Conservation (phyloP, 2,797 vertebrate genomes). For the Lithobates pipiens region DNA sequence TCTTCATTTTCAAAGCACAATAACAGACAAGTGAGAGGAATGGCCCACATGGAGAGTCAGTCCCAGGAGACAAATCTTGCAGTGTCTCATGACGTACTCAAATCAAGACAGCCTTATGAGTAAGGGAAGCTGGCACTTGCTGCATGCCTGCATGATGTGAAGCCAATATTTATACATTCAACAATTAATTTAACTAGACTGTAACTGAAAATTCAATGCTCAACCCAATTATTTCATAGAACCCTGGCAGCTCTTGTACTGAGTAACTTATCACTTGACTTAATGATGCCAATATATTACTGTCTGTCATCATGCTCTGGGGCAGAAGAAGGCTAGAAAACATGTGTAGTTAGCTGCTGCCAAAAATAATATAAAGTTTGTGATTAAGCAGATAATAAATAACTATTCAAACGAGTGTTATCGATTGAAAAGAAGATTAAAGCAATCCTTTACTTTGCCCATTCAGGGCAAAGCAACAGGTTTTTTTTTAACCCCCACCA, state of each 20-base stretch:
- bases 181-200: conserved; percentile 71
- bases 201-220: conserved; percentile 49
- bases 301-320: conserved; percentile 15
- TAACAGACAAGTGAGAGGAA: conserved; percentile 64
- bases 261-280: conserved; percentile 38
- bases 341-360: conserved; percentile 29
- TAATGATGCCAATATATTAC: conserved; percentile 37
- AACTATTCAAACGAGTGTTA: background rate
- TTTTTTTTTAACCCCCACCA: too few species aligned
- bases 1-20: conserved; percentile 60
- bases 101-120: conserved; percentile 60
- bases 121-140: conserved; percentile 63
- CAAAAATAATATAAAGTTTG: conserved; percentile 17
- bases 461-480: too few species aligned
- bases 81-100: conserved; percentile 64
- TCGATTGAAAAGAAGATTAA: conserved; percentile 6
- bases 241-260: conserved; percentile 50
- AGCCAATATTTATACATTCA: conserved; percentile 68
- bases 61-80: conserved; percentile 56
- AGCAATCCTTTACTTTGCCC: conserved; percentile 36
- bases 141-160: conserved; percentile 65
- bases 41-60: conserved; percentile 41
- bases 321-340: background rate
- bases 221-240: conserved; percentile 66
- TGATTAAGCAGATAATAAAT: background rate